Evolutionary conservation across 1,140 invertebrate species (phyloP).

Genomic region (Ostrea edulis): DNA sequence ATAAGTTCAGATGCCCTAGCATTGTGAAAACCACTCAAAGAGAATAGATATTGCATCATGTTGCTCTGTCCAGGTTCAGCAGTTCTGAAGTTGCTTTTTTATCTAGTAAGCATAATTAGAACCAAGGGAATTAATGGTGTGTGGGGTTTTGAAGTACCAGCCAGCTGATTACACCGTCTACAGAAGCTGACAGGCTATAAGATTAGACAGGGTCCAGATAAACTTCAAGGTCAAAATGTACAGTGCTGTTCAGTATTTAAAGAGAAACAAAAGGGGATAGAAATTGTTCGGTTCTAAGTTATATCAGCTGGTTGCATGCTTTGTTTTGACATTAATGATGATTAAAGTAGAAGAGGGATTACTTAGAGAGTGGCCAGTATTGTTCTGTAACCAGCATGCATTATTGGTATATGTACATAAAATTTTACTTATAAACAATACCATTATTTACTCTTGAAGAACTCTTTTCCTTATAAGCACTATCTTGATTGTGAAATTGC

Average conservation of each 20-base stretch:
- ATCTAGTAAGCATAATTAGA: neutral
- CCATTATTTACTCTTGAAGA: too few relatives aligned
- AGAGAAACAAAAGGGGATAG: neutral
- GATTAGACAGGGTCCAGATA: slow-evolving; percentile 19
- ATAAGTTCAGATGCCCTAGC: too few relatives aligned
- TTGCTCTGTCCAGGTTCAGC: slow-evolving; percentile 14
- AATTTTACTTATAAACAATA: too few relatives aligned
- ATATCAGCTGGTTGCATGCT: too few relatives aligned
- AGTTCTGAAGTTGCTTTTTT: neutral
- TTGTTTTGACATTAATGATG: too few relatives aligned
- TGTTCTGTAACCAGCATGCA: too few relatives aligned
- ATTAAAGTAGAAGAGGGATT: too few relatives aligned
- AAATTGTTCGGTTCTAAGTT: too few relatives aligned
- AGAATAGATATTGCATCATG: neutral
- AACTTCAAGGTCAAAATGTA: neutral
- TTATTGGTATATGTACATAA: too few relatives aligned
- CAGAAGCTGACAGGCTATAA: neutral
- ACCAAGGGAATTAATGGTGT: slow-evolving; percentile 17
- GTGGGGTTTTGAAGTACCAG: slow-evolving; percentile 21
- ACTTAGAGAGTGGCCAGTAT: too few relatives aligned
- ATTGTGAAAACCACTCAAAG: neutral
- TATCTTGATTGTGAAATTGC: too few relatives aligned
- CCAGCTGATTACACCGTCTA: neutral
- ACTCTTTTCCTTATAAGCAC: too few relatives aligned
- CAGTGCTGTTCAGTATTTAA: neutral